phyloP scores from a whole-genome alignment of 2,888 invertebrate species.

The Pyrgus malvae region DNA sequence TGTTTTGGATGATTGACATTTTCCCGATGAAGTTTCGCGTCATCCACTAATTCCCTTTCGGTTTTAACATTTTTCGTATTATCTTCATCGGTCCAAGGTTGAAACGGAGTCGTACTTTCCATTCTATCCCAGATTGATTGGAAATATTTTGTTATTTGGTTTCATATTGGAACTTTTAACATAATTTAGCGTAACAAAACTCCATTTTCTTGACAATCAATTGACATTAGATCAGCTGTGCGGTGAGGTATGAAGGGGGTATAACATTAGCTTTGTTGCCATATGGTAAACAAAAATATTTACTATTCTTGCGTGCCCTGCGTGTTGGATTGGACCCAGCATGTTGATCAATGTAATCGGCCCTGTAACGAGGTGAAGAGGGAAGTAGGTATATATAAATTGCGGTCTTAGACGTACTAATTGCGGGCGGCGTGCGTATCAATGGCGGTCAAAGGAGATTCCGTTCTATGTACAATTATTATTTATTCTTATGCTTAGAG shows the following conservation, averaged over 20 bases:
- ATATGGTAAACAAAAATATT: too few species aligned
- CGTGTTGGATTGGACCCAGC: too few species aligned
- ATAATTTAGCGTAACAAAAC: conserved; percentile 76
- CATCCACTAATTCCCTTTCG: conserved; percentile 76
- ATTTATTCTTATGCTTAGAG: too few species aligned
- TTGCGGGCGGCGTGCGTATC: too few species aligned
- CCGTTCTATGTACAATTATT: too few species aligned
- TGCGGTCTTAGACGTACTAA: too few species aligned
- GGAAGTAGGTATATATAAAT: too few species aligned
- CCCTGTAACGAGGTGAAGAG: too few species aligned
- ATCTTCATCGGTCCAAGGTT: conserved; percentile 76
- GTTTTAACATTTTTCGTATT: conserved; percentile 75
- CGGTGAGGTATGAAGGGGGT: conserved; percentile 63
- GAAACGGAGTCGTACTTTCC: conserved; percentile 77
- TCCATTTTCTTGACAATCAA: conserved; percentile 80
- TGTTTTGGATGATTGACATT: conserved; percentile 82
- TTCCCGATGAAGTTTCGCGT: conserved; percentile 81
- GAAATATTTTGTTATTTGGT: conserved; percentile 54
- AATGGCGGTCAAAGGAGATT: too few species aligned
- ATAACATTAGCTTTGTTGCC: too few species aligned
- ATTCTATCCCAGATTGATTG: conserved; percentile 67
- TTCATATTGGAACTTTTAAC: conserved; percentile 70
- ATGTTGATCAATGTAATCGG: too few species aligned
- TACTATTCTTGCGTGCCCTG: too few species aligned
- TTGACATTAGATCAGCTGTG: conserved; percentile 78